phyloP scores from a whole-genome alignment of 2,797 vertebrate genomes.

The Pangasius macronema region DNA sequence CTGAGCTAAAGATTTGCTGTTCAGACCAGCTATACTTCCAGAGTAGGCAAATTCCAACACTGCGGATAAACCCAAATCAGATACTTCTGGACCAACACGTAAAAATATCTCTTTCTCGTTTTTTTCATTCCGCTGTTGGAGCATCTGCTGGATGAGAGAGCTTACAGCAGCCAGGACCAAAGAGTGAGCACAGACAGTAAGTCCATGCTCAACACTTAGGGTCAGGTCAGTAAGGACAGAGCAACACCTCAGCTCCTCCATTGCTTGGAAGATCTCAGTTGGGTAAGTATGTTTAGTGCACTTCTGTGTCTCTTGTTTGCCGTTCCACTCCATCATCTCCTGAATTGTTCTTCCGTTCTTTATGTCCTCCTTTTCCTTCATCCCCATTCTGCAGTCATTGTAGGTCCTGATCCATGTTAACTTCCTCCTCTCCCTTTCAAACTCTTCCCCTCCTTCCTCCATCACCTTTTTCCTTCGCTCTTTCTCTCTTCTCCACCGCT shows the following conservation, averaged over 20 bases:
- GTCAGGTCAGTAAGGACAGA: constrained; percentile 72
- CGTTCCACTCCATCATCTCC: neutral
- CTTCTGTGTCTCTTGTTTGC: constrained; percentile 16
- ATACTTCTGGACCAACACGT: constrained; percentile 61
- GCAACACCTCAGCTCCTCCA: constrained; percentile 62
- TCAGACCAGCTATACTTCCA: constrained; percentile 60
- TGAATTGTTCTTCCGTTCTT: neutral
- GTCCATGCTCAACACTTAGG: constrained; percentile 61
- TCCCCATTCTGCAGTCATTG: constrained; percentile 71
- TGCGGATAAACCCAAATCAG: constrained; percentile 63
- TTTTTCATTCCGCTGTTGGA: constrained; percentile 40
- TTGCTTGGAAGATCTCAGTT: constrained; percentile 60
- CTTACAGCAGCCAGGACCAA: constrained; percentile 73
- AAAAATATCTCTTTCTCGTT: constrained; percentile 50
- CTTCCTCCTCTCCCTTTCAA: constrained; percentile 66
- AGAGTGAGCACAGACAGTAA: constrained; percentile 60
- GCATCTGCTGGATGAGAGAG: constrained; percentile 51
- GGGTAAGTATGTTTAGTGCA: constrained; percentile 55
- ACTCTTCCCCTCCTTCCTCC: constrained; percentile 68
- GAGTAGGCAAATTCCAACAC: constrained; percentile 77
- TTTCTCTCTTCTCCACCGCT: constrained; percentile 75
- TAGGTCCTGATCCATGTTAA: constrained; percentile 72
- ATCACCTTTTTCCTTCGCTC: constrained; percentile 66
- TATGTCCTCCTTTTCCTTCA: constrained; percentile 13
- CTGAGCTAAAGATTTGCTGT: constrained; percentile 32